Percentiles rank a stretch among this genome's conserved stretches.
Conservation (phyloP, 2,797 vertebrate genomes). For the Discoglossus pictus region DNA sequence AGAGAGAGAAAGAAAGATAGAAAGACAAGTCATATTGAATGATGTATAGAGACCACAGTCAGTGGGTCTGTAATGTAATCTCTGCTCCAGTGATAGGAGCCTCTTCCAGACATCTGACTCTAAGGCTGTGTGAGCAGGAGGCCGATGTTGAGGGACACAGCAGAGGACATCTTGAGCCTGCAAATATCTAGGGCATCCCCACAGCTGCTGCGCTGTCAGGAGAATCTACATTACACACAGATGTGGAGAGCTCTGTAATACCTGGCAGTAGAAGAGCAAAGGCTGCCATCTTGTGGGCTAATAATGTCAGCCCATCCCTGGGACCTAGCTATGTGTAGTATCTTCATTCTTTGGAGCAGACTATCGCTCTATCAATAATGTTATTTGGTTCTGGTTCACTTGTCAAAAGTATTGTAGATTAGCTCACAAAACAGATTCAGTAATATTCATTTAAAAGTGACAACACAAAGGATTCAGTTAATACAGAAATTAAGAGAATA, state of each 20-base stretch:
- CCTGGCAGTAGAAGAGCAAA: conserved; percentile 13
- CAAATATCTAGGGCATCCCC: conserved; percentile 16
- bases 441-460: no score
- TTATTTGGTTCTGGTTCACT: no score
- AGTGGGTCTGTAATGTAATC: no score
- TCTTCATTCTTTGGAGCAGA: background rate
- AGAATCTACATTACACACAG: conserved; percentile 13
- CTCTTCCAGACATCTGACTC: no score
- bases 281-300: conserved; percentile 6
- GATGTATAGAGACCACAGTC: no score
- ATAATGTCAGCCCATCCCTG: background rate
- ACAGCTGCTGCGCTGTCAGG: conserved; percentile 16
- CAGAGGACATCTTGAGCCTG: conserved; percentile 1
- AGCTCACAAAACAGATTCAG: no score
- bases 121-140: background rate
- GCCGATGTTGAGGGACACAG: background rate
- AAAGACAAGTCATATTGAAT: no score
- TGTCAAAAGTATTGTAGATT: no score
- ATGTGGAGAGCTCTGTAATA: conserved; percentile 31
- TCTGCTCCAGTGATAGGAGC: no score
- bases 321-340: background rate
- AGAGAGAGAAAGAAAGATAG: background rate
- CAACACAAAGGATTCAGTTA: no score
- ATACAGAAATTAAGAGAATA: no score
- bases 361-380: background rate